A percentile compares a stretch with the other conserved stretches of the same genome.
These are phyloP conservation scores for Creontiades dilutus DNA, from an alignment of 2,888 invertebrate genomes.

Conservation along the genomic window DNA sequence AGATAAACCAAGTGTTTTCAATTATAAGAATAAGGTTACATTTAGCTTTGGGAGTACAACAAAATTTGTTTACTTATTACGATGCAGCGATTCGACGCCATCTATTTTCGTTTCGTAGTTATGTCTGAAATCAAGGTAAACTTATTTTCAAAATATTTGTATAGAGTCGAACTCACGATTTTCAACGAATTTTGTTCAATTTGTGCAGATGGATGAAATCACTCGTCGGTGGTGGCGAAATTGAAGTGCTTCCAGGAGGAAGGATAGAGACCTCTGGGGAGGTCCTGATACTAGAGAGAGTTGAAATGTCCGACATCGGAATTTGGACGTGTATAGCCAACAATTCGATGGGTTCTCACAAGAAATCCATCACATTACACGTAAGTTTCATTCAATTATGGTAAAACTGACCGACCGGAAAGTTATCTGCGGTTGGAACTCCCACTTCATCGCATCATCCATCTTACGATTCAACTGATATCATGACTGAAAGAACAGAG, in stretches of 20 bases:
- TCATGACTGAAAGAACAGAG: not conserved
- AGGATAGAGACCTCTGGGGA: conserved; percentile 76
- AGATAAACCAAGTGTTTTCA: too few relatives aligned
- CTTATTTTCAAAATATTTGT: too few relatives aligned
- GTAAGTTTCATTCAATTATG: conserved; percentile 60
- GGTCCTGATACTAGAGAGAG: conserved; percentile 77
- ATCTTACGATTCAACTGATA: too few relatives aligned
- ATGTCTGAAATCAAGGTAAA: too few relatives aligned
- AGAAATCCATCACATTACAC: conserved; percentile 73
- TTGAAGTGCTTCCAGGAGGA: conserved; percentile 67
- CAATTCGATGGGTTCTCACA: conserved; percentile 75
- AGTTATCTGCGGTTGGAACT: too few relatives aligned
- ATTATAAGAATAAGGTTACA: too few relatives aligned
- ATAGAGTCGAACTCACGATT: not conserved
- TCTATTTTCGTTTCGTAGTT: too few relatives aligned
- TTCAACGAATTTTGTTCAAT: not conserved
- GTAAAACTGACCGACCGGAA: too few relatives aligned
- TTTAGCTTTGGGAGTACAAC: too few relatives aligned
- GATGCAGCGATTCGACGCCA: too few relatives aligned
- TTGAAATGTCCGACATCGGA: conserved; percentile 76
- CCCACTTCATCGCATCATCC: too few relatives aligned
- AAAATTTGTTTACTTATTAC: too few relatives aligned
- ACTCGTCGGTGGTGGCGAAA: conserved; percentile 56
- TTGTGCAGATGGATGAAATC: conserved; percentile 69
- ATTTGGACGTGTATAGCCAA: conserved; percentile 76